These are phyloP conservation scores for Drosophila planitibia DNA, from an alignment of 2,888 invertebrate genomes.

Conservation along the genomic window DNA sequence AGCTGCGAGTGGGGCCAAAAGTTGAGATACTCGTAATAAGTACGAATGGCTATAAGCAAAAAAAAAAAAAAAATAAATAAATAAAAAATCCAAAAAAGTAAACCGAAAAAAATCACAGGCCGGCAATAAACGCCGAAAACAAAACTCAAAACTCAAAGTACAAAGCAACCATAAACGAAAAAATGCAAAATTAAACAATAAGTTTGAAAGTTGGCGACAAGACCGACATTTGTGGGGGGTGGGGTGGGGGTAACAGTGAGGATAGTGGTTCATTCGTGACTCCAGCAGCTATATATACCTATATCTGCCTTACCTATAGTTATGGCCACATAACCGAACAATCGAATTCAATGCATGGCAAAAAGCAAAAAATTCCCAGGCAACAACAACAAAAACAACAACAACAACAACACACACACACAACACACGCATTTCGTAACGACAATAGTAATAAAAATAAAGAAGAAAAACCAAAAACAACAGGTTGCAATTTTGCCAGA, in stretches of 20 bases:
- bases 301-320: slow-evolving; percentile 15
- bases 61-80: background rate
- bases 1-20: slow-evolving; percentile 73
- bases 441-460: slow-evolving; percentile 6
- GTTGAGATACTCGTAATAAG: slow-evolving; percentile 65
- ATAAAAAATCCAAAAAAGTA: background rate
- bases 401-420: slow-evolving; percentile 1
- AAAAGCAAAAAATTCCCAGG: slow-evolving; percentile 53
- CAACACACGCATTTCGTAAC: slow-evolving; percentile 70
- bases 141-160: slow-evolving; percentile 66
- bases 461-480: slow-evolving; percentile 16
- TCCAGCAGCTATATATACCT: slow-evolving; percentile 6
- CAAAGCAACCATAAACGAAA: slow-evolving; percentile 69
- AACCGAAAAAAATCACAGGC: slow-evolving; percentile 65
- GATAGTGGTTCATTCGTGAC: slow-evolving; percentile 25
- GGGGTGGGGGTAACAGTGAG: background rate
- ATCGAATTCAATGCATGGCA: slow-evolving; percentile 65
- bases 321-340: slow-evolving; percentile 49
- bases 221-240: background rate
- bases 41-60: slow-evolving; percentile 21
- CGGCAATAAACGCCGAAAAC: slow-evolving; percentile 69
- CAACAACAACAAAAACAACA: slow-evolving; percentile 36
- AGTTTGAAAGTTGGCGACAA: slow-evolving; percentile 65
- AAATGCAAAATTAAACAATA: slow-evolving; percentile 68
- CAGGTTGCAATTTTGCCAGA: slow-evolving; percentile 70